Evolutionary conservation across 2,113 vertebrate genomes (phyloP).

Genomic region (Antigone vipio): DNA sequence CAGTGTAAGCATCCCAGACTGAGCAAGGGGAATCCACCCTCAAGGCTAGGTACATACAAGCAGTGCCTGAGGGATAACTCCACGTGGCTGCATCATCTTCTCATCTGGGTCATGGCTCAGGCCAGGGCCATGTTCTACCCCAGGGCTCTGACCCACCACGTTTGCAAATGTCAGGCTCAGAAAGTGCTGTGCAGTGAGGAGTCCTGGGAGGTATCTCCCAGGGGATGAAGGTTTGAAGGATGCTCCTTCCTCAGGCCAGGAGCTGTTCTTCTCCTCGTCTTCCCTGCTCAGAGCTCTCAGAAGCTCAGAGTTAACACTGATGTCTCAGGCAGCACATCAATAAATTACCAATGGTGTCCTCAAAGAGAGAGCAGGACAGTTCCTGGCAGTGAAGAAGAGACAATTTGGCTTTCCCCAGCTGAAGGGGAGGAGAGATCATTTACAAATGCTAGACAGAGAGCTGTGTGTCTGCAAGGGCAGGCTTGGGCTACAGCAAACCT

Average conservation of each 20-base stretch:
- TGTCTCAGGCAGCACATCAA: not conserved
- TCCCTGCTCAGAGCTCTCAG: not conserved
- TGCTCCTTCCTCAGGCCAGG: not conserved
- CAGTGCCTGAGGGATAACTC: not conserved
- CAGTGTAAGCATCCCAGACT: not conserved
- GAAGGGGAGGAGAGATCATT: not conserved
- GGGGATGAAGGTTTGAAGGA: not conserved
- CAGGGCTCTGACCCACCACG: not conserved
- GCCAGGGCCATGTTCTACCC: not conserved
- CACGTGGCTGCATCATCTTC: not conserved
- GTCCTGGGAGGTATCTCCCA: not conserved
- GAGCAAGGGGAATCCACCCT: not conserved
- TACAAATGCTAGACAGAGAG: not conserved
- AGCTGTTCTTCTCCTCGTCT: not conserved
- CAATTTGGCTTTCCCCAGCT: not conserved
- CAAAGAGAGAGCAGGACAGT: not conserved
- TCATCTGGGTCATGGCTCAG: not conserved
- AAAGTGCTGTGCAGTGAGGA: not conserved
- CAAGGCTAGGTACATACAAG: rapidly evolving
- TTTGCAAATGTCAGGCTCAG: not conserved
- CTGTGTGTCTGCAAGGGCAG: not conserved
- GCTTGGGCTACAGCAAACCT: not conserved
- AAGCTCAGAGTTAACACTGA: not conserved
- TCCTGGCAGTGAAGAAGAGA: not conserved
- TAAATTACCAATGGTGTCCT: not conserved